Evolutionary conservation across 2,113 vertebrate species (phyloP).

Genomic region (Nettapus auritus): DNA sequence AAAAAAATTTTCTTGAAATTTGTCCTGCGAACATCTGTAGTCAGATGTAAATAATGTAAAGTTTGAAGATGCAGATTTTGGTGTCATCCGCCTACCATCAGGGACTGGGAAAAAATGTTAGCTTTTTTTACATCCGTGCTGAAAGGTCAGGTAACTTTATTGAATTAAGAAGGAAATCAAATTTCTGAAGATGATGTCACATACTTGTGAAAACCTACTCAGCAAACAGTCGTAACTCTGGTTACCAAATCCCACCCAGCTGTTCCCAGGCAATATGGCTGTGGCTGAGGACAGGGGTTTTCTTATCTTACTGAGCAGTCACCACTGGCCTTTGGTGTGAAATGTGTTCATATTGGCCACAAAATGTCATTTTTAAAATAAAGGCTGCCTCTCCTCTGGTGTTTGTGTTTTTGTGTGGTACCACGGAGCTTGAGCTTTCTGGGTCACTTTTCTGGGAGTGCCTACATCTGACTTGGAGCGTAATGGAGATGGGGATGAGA

Average conservation of each 20-base stretch:
- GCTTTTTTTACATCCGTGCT: background rate
- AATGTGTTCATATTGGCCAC: background rate
- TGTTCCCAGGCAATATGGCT: background rate
- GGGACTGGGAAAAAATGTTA: background rate
- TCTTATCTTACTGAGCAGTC: background rate
- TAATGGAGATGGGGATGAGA: too few species aligned
- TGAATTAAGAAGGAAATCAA: background rate
- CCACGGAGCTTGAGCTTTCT: background rate
- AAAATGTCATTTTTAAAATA: background rate
- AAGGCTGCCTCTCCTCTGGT: background rate
- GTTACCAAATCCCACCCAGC: background rate
- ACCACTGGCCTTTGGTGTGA: background rate
- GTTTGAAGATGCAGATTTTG: background rate
- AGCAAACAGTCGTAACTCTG: background rate
- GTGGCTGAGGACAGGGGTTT: background rate
- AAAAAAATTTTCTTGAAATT: background rate
- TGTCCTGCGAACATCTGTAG: background rate
- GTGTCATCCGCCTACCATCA: constrained; percentile 1
- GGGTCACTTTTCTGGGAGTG: background rate
- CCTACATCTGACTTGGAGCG: background rate
- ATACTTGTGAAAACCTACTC: background rate
- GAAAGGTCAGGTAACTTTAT: constrained; percentile 16
- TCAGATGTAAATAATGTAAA: constrained; percentile 29
- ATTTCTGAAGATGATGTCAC: background rate
- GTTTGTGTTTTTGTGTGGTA: background rate